Evolutionary conservation across 2,113 vertebrate genomes (phyloP).

Genomic region (Eulacestoma nigropectus): DNA sequence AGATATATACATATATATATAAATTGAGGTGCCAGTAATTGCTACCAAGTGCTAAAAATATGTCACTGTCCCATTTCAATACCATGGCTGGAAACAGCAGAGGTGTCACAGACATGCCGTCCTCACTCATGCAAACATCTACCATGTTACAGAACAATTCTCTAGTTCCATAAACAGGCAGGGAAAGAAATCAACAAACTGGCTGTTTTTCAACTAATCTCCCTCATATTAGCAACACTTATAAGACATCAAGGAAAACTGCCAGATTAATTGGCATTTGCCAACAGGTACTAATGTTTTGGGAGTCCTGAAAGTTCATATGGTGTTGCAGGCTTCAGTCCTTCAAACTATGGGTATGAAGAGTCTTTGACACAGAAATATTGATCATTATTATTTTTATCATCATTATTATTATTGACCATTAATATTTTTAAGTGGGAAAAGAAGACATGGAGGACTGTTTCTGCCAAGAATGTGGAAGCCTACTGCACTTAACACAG

Average conservation of each 20-base stretch:
- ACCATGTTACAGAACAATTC: neutral
- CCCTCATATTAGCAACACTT: neutral
- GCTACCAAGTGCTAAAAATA: neutral
- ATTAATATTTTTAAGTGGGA: neutral
- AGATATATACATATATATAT: neutral
- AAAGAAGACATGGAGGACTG: neutral
- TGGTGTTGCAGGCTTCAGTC: rapidly evolving
- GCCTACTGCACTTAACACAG: neutral
- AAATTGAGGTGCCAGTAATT: neutral
- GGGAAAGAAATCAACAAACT: neutral
- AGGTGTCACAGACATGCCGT: neutral
- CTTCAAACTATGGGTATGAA: neutral
- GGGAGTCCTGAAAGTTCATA: neutral
- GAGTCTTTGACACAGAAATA: neutral
- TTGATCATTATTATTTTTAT: neutral
- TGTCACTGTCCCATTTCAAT: neutral
- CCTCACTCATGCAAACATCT: neutral
- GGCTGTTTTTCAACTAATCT: neutral
- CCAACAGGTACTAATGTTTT: neutral
- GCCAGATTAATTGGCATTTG: neutral
- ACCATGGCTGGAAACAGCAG: neutral
- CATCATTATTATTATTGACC: neutral
- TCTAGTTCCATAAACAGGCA: neutral
- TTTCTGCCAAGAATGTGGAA: neutral
- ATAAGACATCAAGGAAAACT: neutral